A percentile compares a stretch with the other conserved stretches of the same genome.
Evolutionary conservation across 2,797 vertebrate genomes (phyloP).

Genomic region (Oreortyx pictus): DNA sequence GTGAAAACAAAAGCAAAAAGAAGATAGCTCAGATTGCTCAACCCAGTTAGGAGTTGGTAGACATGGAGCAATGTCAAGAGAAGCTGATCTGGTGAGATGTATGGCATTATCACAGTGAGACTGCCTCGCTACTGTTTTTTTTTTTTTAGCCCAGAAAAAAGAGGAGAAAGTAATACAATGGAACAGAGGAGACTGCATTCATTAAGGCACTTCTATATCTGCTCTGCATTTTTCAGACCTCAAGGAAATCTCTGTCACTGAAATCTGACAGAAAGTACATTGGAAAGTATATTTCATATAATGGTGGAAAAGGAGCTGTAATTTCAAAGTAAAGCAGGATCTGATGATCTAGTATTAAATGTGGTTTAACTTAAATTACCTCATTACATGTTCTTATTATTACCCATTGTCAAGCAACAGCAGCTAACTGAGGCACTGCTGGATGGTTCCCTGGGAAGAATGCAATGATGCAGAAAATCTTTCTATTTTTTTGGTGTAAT

Average conservation of each 20-base stretch:
- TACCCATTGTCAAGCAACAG: not conserved
- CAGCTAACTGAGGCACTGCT: not conserved
- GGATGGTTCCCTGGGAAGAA: not conserved
- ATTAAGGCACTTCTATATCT: not conserved
- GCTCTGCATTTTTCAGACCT: conserved; percentile 45
- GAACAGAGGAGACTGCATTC: not conserved
- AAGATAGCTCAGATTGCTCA: not conserved
- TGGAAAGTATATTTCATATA: not conserved
- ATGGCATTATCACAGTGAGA: conserved; percentile 24
- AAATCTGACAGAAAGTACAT: conserved; percentile 16
- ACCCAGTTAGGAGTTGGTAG: conserved; percentile 20
- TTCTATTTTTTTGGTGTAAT: not conserved
- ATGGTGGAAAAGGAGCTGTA: not conserved
- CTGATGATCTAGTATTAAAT: conserved; percentile 19
- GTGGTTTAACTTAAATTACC: conserved; percentile 32
- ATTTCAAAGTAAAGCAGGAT: conserved; percentile 22
- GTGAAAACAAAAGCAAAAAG: conserved; percentile 8
- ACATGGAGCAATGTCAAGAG: conserved; percentile 30
- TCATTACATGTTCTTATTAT: conserved; percentile 29
- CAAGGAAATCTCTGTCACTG: conserved; percentile 1
- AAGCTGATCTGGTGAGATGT: conserved; percentile 9
- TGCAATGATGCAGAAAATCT: conserved; percentile 7
- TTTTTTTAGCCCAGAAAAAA: conserved; percentile 26
- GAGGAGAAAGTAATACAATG: not conserved
- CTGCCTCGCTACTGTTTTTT: conserved; percentile 2